phyloP scores from a whole-genome alignment of 2,797 vertebrate species.

The Tragelaphus eurycerus region DNA sequence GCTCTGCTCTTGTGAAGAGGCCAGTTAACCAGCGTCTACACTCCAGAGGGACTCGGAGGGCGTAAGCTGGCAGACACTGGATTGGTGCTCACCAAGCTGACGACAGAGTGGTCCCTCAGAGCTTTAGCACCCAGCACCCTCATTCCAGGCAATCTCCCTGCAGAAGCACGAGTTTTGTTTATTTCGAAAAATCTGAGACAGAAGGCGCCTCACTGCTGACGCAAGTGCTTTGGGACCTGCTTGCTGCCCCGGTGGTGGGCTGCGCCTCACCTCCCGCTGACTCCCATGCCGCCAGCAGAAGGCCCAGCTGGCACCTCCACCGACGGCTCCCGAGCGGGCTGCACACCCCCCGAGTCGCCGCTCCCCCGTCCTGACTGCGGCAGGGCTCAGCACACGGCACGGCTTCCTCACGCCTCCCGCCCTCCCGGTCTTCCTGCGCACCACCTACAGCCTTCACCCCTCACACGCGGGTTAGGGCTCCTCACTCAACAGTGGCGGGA shows the following conservation, averaged over 20 bases:
- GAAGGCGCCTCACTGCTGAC: background rate
- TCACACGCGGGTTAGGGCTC: background rate
- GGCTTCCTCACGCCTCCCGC: background rate
- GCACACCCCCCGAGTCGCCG: fast-evolving
- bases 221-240: background rate
- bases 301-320: background rate
- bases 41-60: background rate
- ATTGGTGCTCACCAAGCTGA: background rate
- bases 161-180: background rate
- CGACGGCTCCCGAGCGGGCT: background rate
- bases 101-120: background rate
- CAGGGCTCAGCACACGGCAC: background rate
- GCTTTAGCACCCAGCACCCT: background rate
- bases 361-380: background rate
- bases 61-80: background rate
- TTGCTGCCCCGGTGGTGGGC: fast-evolving
- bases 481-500: background rate
- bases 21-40: background rate
- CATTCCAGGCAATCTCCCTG: background rate
- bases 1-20: background rate
- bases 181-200: background rate
- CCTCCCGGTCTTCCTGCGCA: background rate
- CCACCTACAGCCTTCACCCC: too few species aligned
- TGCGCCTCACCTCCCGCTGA: background rate
- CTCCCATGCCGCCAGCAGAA: background rate